Evolutionary conservation across 2,797 vertebrate genomes (phyloP).

Genomic region (Bryconaethiops microstoma): DNA sequence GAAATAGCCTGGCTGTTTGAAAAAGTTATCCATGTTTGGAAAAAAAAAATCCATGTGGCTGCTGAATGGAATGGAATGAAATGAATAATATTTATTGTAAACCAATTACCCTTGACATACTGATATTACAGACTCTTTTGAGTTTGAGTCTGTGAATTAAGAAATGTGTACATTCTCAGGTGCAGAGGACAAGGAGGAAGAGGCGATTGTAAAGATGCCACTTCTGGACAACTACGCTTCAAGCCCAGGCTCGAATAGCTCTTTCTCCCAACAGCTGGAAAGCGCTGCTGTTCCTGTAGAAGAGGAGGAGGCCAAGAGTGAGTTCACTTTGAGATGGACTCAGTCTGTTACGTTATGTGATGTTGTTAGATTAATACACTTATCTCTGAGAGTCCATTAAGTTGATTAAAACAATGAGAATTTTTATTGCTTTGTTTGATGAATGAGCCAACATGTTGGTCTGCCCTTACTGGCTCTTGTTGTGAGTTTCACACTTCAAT

Average conservation of each 20-base stretch:
- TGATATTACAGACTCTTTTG: neutral
- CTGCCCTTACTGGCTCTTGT: neutral
- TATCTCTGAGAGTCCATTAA: neutral
- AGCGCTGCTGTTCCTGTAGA: slow-evolving; percentile 61
- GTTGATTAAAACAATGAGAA: neutral
- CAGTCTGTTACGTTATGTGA: slow-evolving; percentile 19
- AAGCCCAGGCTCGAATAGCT: slow-evolving; percentile 71
- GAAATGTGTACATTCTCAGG: slow-evolving; percentile 57
- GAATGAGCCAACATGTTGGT: neutral
- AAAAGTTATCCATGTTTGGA: too few species aligned
- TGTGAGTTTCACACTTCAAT: neutral
- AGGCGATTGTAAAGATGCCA: slow-evolving; percentile 71
- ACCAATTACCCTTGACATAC: neutral
- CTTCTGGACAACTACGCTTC: slow-evolving; percentile 76
- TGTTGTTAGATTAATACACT: neutral
- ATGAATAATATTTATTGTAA: neutral
- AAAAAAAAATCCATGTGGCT: too few species aligned
- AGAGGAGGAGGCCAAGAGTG: slow-evolving; percentile 71
- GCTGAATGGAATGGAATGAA: too few species aligned
- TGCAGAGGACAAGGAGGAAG: slow-evolving; percentile 67
- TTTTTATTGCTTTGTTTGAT: neutral
- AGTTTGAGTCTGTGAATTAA: neutral
- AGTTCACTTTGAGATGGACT: slow-evolving; percentile 47
- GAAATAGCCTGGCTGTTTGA: neutral
- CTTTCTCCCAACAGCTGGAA: slow-evolving; percentile 66